phyloP scores from a whole-genome alignment of 2,888 invertebrate species.

The Aspidiotus destructor region DNA sequence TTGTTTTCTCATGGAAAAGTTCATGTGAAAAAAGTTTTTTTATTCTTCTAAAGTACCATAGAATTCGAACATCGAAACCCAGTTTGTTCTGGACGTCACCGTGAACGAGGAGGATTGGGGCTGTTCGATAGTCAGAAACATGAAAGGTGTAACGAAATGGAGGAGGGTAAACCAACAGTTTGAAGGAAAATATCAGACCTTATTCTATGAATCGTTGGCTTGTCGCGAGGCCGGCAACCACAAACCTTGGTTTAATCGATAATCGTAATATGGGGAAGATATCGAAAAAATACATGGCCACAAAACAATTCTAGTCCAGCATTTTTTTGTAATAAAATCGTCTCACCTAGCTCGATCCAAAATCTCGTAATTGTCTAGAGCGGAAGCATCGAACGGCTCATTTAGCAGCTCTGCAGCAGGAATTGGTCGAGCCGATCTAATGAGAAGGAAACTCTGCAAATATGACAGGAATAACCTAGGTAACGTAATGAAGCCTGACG shows the following conservation, averaged over 20 bases:
- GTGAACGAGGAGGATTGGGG: too few species aligned
- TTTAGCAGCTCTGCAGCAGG: slow-evolving; percentile 64
- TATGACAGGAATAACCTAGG: slow-evolving; percentile 76
- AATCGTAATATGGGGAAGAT: too few species aligned
- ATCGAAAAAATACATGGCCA: too few species aligned
- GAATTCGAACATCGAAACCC: too few species aligned
- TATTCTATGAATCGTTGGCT: not conserved
- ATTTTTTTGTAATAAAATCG: not conserved
- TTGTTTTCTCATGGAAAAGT: too few species aligned
- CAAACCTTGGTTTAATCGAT: too few species aligned
- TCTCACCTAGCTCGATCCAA: slow-evolving; percentile 74
- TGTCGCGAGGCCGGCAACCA: not conserved
- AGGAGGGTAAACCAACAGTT: not conserved
- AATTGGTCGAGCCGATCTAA: slow-evolving; percentile 58
- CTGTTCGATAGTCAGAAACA: too few species aligned
- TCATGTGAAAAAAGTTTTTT: too few species aligned
- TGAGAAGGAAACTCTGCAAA: slow-evolving; percentile 74
- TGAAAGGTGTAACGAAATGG: too few species aligned
- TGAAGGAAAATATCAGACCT: slow-evolving; percentile 5
- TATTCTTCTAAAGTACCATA: too few species aligned
- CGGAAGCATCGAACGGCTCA: slow-evolving; percentile 54
- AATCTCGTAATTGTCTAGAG: slow-evolving; percentile 77
- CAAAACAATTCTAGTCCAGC: too few species aligned
- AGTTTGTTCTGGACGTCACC: too few species aligned
- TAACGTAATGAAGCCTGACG: slow-evolving; percentile 75